Base-by-base conservation (phyloP, 2,113 vertebrate species). In the Zingel zingel region DNA sequence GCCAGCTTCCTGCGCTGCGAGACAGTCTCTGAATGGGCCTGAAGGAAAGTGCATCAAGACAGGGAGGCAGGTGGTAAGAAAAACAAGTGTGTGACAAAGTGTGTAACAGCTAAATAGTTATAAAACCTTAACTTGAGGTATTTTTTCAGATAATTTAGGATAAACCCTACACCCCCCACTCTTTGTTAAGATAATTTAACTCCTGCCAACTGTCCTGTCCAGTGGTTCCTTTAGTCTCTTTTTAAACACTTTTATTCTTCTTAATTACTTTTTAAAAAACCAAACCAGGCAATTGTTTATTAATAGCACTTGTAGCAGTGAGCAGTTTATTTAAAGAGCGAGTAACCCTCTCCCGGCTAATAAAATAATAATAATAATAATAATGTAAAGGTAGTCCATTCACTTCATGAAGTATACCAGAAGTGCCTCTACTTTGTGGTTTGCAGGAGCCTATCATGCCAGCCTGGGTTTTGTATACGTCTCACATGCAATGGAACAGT, bases 21-120 rank as follows among this genome's bases (percentile, higher is more conserved):
- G 95, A 89, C 98, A 99, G 92, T 99, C 98, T 90, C 96, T 97
- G 90, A 97, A 99, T 0, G 97, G 97, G 76, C 98, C 98, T 99
- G 88, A 88, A 39, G 78, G 72, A 63, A 63, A 73, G 70, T 56
- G 80, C 39, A 91, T 62, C 72, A 78, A 63, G 76, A 89, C 16
- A 72, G 5, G 16, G 6, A 51, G 61, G 13, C 25, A 36, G 73
- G 43, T 88, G 64, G 83, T 89, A 7, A 58, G 23, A 66, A 47
- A 77, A 50, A 39, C 30, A 6, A 59, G 51, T 43, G 3, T n/a
- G 19, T 1, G 18, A 6, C 13, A 16, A 63, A 53, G 27, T 53
- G 5, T 53, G 9, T 14, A 39, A 63, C 5, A 18, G 43, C 27
- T 16, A 48, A 30, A 13, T 59, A 33, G 6, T 23, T n/a, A 2